Evolutionary conservation across 2,888 invertebrate species (phyloP).

Genomic region (Emmelina monodactyla): DNA sequence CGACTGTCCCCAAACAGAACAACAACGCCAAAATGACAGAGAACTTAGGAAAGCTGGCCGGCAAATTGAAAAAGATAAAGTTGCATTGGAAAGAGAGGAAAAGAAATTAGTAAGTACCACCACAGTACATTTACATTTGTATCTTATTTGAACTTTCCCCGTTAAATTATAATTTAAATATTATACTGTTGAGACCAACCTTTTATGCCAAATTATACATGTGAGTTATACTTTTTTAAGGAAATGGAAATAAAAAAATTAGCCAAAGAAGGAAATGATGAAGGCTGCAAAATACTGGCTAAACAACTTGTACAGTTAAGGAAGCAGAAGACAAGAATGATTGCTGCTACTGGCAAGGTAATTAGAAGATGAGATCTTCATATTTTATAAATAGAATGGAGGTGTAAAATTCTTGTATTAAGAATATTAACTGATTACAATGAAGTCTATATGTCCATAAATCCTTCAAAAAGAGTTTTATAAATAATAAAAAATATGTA

Average conservation of each 20-base stretch:
- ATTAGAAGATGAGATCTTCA: not conserved
- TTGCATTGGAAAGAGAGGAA: constrained; percentile 85
- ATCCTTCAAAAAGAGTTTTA: too few relatives aligned
- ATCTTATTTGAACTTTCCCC: not conserved
- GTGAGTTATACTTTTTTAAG: constrained; percentile 37
- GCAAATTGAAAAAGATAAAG: constrained; percentile 84
- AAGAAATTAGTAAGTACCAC: constrained; percentile 77
- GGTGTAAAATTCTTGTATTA: not conserved
- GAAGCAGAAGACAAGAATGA: constrained; percentile 86
- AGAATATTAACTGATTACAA: too few relatives aligned
- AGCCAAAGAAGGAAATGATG: constrained; percentile 87
- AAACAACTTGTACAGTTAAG: constrained; percentile 88
- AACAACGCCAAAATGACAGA: constrained; percentile 83
- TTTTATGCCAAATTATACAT: not conserved
- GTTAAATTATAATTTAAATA: not conserved
- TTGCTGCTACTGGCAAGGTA: constrained; percentile 82
- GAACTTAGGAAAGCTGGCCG: constrained; percentile 80
- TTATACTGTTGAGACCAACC: not conserved
- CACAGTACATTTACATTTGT: not conserved
- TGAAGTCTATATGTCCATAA: too few relatives aligned
- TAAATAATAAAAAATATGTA: too few relatives aligned
- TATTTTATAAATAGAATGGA: too few relatives aligned
- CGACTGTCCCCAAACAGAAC: too few relatives aligned
- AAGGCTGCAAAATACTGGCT: constrained; percentile 82
- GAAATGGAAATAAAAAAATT: constrained; percentile 89